Base-by-base conservation (phyloP, 2,113 vertebrate species). In the Microcebus griseorufus region DNA sequence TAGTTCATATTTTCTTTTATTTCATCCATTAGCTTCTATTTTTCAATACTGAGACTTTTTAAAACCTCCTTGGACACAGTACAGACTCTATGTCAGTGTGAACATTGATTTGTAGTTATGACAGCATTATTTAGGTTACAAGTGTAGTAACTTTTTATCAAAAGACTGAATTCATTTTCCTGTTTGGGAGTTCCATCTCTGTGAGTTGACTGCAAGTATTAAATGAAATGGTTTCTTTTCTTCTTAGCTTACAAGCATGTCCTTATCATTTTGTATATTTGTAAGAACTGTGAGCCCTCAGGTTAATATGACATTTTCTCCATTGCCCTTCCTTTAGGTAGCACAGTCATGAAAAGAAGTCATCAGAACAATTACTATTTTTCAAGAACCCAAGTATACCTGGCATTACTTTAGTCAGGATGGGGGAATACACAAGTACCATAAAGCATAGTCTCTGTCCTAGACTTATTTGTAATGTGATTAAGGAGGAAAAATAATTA, bases 81-180 rank as follows among this genome's bases (percentile, higher is more conserved):
- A 34, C 3, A 39, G 85, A 73, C 27, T 64, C 48, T 48, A 53
- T 60, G 81, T 60, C 18, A 73, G 42, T 23, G 60, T 84, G 62
- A 82, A 42, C 42, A 75, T 22, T 23, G 45, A 84, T 85, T 80
- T 93, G 34, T 80, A 85, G 60, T 82, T 91, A 42, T 76, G 95
- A 58, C 10, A 62, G 42, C 29, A 34, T 62, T 88, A 32, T 58
- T 90, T 85, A 69, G 37, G 20, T 90, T 90, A 76, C 17, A 51
- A 84, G n/a, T 78, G 20, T 62, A 93, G 53, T 88, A 92, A 90
- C n/a, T 75, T 92, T 94, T 97, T 84, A 69, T 97, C 37, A 53
- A 69, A 93, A 83, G 51, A 53, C 65, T 91, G 90, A 79, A 48
- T n/a, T 85, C 58, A 8, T 95, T 94, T 55, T 82, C 86, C 55